A percentile compares a stretch with the other conserved stretches of the same genome.
phyloP scores from a whole-genome alignment of 2,113 vertebrate genomes.

The Bos indicus region DNA sequence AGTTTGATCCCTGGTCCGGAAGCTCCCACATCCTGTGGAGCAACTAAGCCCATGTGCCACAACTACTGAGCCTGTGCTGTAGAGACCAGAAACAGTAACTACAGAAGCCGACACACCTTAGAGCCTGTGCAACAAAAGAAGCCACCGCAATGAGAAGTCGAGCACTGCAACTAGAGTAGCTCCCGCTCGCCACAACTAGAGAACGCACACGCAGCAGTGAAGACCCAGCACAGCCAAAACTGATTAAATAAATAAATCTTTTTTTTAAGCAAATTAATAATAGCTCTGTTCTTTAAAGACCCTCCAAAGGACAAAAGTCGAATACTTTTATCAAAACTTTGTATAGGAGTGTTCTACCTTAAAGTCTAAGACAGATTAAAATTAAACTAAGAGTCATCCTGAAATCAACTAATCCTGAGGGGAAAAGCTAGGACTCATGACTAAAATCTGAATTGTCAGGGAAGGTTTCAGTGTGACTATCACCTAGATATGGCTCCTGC shows the following conservation, averaged over 20 bases:
- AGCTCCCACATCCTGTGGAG: not conserved
- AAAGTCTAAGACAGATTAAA: not conserved
- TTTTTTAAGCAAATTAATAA: not conserved
- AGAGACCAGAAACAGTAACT: not conserved
- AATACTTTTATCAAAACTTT: not conserved
- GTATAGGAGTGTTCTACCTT: not conserved
- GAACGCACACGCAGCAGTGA: accelerated
- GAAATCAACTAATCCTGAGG: not conserved
- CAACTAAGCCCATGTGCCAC: not conserved
- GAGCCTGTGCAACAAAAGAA: not conserved
- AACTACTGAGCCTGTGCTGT: not conserved
- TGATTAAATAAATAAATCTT: not conserved
- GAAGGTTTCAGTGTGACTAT: not conserved
- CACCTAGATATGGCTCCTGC: not conserved
- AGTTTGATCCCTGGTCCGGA: not conserved
- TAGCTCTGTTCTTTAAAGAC: not conserved
- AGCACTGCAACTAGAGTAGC: not conserved
- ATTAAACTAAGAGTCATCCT: not conserved
- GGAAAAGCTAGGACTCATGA: not conserved
- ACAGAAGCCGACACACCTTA: not conserved
- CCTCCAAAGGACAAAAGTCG: not conserved
- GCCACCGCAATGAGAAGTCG: not conserved
- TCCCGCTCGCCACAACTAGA: not conserved
- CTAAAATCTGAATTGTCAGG: not conserved
- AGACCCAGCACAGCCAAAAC: not conserved